These are phyloP conservation scores for Cepphus grylle DNA, from an alignment of 2,113 vertebrate genomes.

Conservation along the genomic window DNA sequence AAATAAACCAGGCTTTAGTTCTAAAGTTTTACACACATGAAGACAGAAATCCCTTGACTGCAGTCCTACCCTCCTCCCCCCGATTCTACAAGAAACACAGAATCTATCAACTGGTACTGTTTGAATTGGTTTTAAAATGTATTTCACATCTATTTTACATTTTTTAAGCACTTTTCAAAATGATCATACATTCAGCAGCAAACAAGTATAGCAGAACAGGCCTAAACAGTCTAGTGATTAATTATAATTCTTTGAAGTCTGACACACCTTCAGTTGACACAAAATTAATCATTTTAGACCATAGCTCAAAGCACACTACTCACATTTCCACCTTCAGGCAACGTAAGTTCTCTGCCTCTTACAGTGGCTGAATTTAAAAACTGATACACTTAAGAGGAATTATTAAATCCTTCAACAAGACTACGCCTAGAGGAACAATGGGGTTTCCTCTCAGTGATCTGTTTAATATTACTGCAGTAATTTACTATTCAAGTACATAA, in stretches of 20 bases:
- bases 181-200: neutral
- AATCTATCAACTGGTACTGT: neutral
- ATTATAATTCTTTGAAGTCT: neutral
- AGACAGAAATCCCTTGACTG: neutral
- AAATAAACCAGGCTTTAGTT: neutral
- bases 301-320: neutral
- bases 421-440: neutral
- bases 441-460: neutral
- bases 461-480: neutral
- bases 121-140: neutral
- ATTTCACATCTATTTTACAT: neutral
- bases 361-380: neutral
- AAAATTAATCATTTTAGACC: neutral
- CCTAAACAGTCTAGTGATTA: neutral
- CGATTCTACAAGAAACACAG: neutral
- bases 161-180: neutral
- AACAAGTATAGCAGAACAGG: neutral
- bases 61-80: rapidly evolving
- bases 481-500: neutral
- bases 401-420: neutral
- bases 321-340: neutral
- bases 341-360: neutral
- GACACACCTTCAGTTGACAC: neutral
- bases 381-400: neutral
- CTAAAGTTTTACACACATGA: neutral